Evolutionary conservation across 2,888 invertebrate genomes (phyloP), one percentile per base, ranked within the genome.

Genomic region (Cheilosia variabilis): DNA sequence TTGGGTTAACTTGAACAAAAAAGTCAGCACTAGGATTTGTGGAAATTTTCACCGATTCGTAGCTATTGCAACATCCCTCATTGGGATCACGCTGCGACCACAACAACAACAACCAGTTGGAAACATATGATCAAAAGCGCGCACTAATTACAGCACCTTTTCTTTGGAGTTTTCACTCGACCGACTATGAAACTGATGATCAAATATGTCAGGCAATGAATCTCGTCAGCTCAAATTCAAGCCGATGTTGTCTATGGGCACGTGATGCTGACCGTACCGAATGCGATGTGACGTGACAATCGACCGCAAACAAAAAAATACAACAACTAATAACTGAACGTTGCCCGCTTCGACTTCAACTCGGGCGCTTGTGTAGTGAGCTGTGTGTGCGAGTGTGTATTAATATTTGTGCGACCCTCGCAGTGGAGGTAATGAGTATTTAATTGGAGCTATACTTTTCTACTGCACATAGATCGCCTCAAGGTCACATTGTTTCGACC

Each of bases 241-340:
- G 77, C 81, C 50, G 86, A 86, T 81, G 81, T 72, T 81, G 81
- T 77, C 86, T 81, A 81, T 81, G 76, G 47, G 43, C 81, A 86
- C 72, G 72, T 68, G 76, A 83, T 72, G 66, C 55, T 73, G 50
- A 69, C 45, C 47, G n/a, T 58, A 65, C 68, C 50, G 17, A 84
- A 86, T 86, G 57, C 66, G 77, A 86, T 76, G 50, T 86, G 86
- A 77, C 81, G 72, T 86, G 76, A 86, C 81, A 77, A 77, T 72
- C 81, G 45, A 81, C 86, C 81, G 58, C 81, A 86, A 72, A 62
- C 60, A 37, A 60, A 50, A 19, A 4, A 22, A 15, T n/a, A 24
- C 10, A 55, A 45, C 52, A 57, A 73, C 43, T 22, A 27, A 24
- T 15, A 43, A 15, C 2, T 17, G 50, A 57, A 13, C 27, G 37